Conservation (phyloP, 2,113 vertebrate species). For the Bufo bufo region DNA sequence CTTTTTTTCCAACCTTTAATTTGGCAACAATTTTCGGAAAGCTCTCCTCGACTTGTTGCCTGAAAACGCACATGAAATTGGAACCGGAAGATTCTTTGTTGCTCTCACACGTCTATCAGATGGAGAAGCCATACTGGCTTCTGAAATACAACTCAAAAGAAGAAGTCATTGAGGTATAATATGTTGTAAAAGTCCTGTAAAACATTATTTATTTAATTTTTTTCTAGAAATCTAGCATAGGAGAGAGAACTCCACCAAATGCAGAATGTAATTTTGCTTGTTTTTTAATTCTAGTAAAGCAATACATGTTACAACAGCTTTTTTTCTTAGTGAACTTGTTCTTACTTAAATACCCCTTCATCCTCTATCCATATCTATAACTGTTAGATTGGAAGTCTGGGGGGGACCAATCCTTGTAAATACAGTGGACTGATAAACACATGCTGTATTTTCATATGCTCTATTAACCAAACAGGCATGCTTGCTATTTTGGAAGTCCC, state of each 20-base stretch:
- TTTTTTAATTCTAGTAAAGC: not conserved
- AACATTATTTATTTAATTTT: not conserved
- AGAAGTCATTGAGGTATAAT: conserved; percentile 82
- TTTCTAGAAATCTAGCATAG: not conserved
- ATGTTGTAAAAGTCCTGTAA: too few relatives aligned
- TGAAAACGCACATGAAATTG: conserved; percentile 76
- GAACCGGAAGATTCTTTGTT: conserved; percentile 79
- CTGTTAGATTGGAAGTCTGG: too few relatives aligned
- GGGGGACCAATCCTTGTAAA: too few relatives aligned
- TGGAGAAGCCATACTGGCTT: conserved; percentile 76
- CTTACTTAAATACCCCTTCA: too few relatives aligned
- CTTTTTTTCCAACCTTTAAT: conserved; percentile 77
- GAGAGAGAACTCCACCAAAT: not conserved
- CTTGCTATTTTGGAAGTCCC: too few relatives aligned
- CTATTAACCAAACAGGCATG: too few relatives aligned
- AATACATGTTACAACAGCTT: not conserved
- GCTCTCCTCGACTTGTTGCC: conserved; percentile 75
- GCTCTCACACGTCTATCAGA: conserved; percentile 78
- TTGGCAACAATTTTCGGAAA: conserved; percentile 71
- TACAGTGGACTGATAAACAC: too few relatives aligned
- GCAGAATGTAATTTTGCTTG: not conserved
- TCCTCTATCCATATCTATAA: too few relatives aligned
- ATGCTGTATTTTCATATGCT: too few relatives aligned
- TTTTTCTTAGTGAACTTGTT: too few relatives aligned
- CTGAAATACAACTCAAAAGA: conserved; percentile 85